Evolutionary conservation across 2,888 invertebrate genomes (phyloP).

Genomic region (Drosophila testacea): DNA sequence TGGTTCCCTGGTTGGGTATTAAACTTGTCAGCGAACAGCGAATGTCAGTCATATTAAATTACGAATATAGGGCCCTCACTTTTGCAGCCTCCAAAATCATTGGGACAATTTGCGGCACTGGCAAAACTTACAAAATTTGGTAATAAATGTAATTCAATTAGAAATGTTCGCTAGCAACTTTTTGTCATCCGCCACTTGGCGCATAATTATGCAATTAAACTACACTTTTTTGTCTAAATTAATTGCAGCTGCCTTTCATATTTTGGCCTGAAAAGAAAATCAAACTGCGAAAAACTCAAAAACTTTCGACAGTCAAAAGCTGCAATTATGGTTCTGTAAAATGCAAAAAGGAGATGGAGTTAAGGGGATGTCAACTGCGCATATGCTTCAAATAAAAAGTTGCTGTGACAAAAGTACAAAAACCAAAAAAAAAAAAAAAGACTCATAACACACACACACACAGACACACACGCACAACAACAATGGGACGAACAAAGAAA

Average conservation of each 20-base stretch:
- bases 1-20: conserved; percentile 41
- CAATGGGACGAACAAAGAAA: conserved; percentile 69
- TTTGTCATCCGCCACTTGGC: conserved; percentile 12
- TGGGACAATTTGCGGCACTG: background rate
- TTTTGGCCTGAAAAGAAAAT: conserved; percentile 49
- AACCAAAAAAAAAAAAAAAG: background rate
- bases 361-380: conserved; percentile 28
- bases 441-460: conserved; percentile 6
- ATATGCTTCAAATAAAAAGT: conserved; percentile 58
- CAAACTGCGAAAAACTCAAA: conserved; percentile 61
- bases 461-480: conserved; percentile 18
- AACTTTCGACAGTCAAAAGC: conserved; percentile 60
- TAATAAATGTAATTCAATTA: conserved; percentile 58
- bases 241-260: conserved; percentile 59
- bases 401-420: conserved; percentile 49
- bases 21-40: conserved; percentile 65
- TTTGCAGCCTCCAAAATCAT: conserved; percentile 9
- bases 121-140: conserved; percentile 17
- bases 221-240: conserved; percentile 47
- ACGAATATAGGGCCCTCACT: conserved; percentile 31
- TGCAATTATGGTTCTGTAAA: conserved; percentile 61
- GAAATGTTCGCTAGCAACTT: conserved; percentile 30
- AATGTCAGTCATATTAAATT: conserved; percentile 73
- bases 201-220: conserved; percentile 66
- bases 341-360: background rate